These are phyloP conservation scores for Nibea coibor DNA, from an alignment of 2,113 vertebrate species.

Conservation along the genomic window DNA sequence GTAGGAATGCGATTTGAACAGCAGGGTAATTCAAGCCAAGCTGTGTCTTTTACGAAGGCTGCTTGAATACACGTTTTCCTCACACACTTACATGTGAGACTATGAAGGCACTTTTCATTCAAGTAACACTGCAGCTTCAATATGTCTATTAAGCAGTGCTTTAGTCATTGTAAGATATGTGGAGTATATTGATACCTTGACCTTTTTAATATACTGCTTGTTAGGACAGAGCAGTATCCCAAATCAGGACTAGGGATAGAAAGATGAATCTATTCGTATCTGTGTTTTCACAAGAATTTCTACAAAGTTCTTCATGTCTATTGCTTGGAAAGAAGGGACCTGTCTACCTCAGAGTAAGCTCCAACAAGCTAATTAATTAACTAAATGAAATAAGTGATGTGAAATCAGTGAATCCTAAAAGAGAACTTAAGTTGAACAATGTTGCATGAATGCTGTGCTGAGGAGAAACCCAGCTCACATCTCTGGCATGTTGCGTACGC, in stretches of 20 bases:
- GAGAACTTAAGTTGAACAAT: background rate
- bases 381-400: conserved; percentile 15
- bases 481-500: too few species aligned
- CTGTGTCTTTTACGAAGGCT: conserved; percentile 28
- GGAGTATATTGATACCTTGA: conserved; percentile 21
- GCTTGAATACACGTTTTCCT: conserved; percentile 19
- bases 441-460: too few species aligned
- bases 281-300: conserved; percentile 28
- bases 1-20: conserved; percentile 48
- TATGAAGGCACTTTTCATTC: conserved; percentile 39
- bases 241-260: background rate
- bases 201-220: conserved; percentile 18
- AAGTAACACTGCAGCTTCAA: background rate
- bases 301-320: conserved; percentile 29
- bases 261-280: conserved; percentile 4
- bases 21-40: conserved; percentile 48
- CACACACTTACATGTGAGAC: background rate
- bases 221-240: background rate
- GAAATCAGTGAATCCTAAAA: conserved; percentile 20
- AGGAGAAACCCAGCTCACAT: too few species aligned
- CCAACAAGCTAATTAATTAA: conserved; percentile 38
- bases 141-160: background rate
- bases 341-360: conserved; percentile 29
- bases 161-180: conserved; percentile 7
- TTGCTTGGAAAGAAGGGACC: background rate